Conservation (phyloP, 1,140 invertebrate genomes). For the Heliconius hermathena region DNA sequence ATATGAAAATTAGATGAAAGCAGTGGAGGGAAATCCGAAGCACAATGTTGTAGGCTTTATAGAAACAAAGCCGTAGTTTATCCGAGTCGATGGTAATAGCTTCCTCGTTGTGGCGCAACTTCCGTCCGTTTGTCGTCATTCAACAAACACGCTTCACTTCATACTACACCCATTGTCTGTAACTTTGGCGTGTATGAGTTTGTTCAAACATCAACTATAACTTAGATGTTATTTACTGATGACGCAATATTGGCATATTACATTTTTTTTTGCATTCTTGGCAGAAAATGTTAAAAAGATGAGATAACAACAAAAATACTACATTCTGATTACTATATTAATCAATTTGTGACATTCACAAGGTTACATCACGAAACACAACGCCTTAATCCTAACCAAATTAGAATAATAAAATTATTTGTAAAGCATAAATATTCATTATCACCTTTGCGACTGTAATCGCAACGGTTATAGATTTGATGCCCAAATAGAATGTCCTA, state of each 20-base stretch:
- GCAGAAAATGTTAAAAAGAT: background rate
- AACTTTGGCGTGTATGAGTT: background rate
- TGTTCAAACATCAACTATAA: background rate
- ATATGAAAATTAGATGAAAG: background rate
- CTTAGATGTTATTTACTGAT: background rate
- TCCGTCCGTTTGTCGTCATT: background rate
- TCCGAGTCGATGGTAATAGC: constrained; percentile 3
- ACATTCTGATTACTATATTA: no score
- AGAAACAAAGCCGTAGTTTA: background rate
- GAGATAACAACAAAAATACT: no score
- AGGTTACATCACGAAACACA: no score
- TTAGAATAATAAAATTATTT: no score
- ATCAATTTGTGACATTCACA: no score
- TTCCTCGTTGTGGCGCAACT: background rate
- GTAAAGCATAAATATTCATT: no score
- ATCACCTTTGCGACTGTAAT: no score
- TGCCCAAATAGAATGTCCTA: no score
- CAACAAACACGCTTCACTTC: background rate
- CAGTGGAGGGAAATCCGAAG: background rate
- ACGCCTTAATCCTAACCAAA: no score
- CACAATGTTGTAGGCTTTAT: background rate
- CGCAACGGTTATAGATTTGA: no score
- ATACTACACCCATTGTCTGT: background rate
- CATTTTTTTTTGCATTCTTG: background rate
- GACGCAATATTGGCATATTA: background rate